phyloP scores from a whole-genome alignment of 2,888 invertebrate genomes.

The Ceratothoa steindachneri region DNA sequence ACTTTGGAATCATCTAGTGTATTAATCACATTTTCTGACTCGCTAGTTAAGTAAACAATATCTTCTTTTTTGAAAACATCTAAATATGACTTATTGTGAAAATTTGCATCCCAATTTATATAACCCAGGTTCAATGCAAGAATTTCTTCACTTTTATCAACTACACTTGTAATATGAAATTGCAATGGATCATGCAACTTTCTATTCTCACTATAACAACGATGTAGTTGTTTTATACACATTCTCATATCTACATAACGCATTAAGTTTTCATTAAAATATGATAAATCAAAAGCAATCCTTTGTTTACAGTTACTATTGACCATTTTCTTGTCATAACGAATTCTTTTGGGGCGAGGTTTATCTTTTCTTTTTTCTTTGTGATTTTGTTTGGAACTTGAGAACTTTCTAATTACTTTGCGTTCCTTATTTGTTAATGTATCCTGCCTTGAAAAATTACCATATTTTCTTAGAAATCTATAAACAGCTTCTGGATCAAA shows the following conservation, averaged over 20 bases:
- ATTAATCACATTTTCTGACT: constrained; percentile 78
- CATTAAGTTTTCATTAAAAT: constrained; percentile 65
- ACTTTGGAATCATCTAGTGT: constrained; percentile 70
- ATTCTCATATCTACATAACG: constrained; percentile 66
- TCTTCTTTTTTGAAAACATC: constrained; percentile 71
- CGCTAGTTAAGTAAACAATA: constrained; percentile 86
- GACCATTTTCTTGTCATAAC: background rate
- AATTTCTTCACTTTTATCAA: constrained; percentile 67
- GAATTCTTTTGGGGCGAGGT: background rate
- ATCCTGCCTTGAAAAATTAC: background rate
- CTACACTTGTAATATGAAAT: constrained; percentile 75
- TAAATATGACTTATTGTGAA: constrained; percentile 56
- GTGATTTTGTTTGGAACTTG: background rate
- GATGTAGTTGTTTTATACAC: constrained; percentile 81
- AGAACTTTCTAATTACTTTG: background rate
- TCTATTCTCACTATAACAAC: constrained; percentile 86
- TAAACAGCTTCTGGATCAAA: background rate
- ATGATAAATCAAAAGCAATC: background rate
- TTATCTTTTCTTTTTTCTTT: background rate
- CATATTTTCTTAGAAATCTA: background rate
- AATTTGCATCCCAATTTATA: constrained; percentile 79
- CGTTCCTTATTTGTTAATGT: background rate
- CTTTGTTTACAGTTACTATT: background rate
- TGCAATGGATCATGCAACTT: constrained; percentile 73
- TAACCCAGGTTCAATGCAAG: constrained; percentile 80